A percentile compares a stretch with the other conserved stretches of the same genome.
Evolutionary conservation across 2,888 invertebrate species (phyloP).

Genomic region (Ptychoptera contaminata): DNA sequence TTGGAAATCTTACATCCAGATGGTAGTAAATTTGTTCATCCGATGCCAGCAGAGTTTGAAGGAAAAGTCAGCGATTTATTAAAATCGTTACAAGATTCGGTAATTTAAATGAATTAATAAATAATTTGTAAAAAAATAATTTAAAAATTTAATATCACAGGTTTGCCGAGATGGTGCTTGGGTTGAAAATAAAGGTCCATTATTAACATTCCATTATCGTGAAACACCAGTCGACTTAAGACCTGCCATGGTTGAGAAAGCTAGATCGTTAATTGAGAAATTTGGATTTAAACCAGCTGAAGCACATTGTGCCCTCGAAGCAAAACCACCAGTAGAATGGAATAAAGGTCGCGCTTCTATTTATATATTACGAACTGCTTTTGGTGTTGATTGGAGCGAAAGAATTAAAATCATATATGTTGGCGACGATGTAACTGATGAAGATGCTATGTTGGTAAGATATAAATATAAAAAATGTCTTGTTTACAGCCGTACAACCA

Average conservation of each 20-base stretch:
- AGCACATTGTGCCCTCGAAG: slow-evolving; percentile 79
- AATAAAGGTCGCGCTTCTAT: slow-evolving; percentile 80
- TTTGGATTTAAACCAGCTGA: slow-evolving; percentile 64
- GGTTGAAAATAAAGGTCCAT: slow-evolving; percentile 82
- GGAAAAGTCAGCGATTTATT: slow-evolving; percentile 62
- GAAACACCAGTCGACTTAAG: slow-evolving; percentile 60
- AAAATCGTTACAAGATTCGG: slow-evolving; percentile 67
- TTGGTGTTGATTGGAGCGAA: slow-evolving; percentile 84
- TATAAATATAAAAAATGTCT: no score
- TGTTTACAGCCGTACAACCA: background rate
- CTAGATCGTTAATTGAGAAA: slow-evolving; percentile 52
- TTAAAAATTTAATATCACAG: slow-evolving; percentile 23
- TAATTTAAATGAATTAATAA: slow-evolving; percentile 18
- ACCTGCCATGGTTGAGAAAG: slow-evolving; percentile 51
- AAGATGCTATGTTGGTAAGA: slow-evolving; percentile 74
- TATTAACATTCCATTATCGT: slow-evolving; percentile 75
- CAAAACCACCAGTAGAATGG: slow-evolving; percentile 82
- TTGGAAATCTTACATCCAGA: slow-evolving; percentile 79
- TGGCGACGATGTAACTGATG: slow-evolving; percentile 78
- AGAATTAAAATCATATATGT: slow-evolving; percentile 78
- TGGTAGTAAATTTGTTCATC: slow-evolving; percentile 79
- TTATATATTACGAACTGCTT: slow-evolving; percentile 76
- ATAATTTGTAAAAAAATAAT: slow-evolving; percentile 3
- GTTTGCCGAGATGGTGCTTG: slow-evolving; percentile 77
- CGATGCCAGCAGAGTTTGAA: slow-evolving; percentile 74